Base-by-base conservation (phyloP, 2,888 invertebrate genomes). In the Apeira syringaria region DNA sequence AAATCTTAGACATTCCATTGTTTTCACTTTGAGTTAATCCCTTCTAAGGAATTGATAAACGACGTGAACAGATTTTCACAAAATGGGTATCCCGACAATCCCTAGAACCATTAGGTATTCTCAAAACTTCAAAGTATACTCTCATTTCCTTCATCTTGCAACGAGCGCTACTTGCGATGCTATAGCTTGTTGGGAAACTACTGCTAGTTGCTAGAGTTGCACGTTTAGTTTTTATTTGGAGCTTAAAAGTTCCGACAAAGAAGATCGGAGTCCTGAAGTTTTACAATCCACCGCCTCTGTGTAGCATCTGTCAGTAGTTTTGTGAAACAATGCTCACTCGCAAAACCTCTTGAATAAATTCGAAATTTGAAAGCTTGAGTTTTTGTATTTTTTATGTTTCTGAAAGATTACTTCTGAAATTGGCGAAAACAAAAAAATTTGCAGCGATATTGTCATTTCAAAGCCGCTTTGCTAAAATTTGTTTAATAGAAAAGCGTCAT, bases 281-380 rank as follows among this genome's bases (percentile, higher is more conserved):
- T 13, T 17, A 2, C 40, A 22, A 5, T 28, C 17, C 18, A 28
- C 8, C 6, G 32, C 33, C 18, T 33, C 33, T 37, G 32, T 43
- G 43, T 12, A 24, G 36, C 43, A 12, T 27, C 28, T 24, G 37
- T 37, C 33, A 13, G 32, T 33, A 33, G 24, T 37, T 29, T 12
- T 20, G 11, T 3, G 29, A 24, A 38, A 44, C 43, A 44, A 44
- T 37, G 37, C 43, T 26, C 10, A 32, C 43, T 42, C 24, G 27
- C 8, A 37, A 28, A 28, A 37, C 32, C 36, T 44, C 43, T 44
- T 37, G 18, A 44, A 44, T 44, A 37, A 37, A 32, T 44, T 37
- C 37, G 17, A 8, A 22, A 20, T 35, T 32, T 27, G 36, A 43
- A 13, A 42, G 31, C 10, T 26, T 6, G 18, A 11, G 18, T 24